These are phyloP conservation scores for Syngnathus typhle DNA, from an alignment of 2,113 vertebrate species.

Conservation along the genomic window DNA sequence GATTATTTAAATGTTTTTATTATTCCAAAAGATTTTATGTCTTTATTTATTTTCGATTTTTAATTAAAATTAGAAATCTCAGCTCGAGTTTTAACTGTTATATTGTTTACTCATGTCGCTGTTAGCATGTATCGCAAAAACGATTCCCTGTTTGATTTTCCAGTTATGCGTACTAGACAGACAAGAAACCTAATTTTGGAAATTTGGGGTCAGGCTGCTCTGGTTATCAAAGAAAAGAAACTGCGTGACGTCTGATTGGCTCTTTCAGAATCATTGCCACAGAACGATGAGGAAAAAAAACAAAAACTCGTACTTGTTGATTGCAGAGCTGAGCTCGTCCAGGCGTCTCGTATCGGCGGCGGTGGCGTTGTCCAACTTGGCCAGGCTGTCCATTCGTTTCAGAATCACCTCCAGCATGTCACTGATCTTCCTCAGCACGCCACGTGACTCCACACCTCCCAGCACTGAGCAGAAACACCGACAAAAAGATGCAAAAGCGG, in stretches of 20 bases:
- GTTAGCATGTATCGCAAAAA: too few species aligned
- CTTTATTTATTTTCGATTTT: too few species aligned
- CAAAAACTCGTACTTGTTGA: conserved; percentile 75
- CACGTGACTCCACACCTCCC: conserved; percentile 84
- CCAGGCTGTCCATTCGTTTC: conserved; percentile 86
- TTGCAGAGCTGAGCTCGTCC: conserved; percentile 73
- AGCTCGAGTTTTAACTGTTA: too few species aligned
- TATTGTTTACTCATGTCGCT: too few species aligned
- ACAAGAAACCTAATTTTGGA: neutral
- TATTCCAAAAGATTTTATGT: too few species aligned
- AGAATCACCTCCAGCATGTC: conserved; percentile 94
- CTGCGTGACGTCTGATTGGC: neutral
- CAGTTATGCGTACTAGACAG: too few species aligned
- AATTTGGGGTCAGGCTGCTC: neutral
- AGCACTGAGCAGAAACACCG: conserved; percentile 72
- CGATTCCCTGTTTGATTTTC: too few species aligned
- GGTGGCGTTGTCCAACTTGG: conserved; percentile 81
- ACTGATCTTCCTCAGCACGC: conserved; percentile 89
- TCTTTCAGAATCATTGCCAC: neutral
- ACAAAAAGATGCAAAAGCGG: conserved; percentile 17
- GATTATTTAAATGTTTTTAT: too few species aligned
- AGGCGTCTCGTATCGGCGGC: conserved; percentile 75
- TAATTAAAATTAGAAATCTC: too few species aligned
- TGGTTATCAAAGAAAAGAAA: neutral
- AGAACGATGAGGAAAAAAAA: neutral